These are phyloP conservation scores for Habroteleia sp. DNA, from an alignment of 2,888 invertebrate genomes.

Conservation along the genomic window DNA sequence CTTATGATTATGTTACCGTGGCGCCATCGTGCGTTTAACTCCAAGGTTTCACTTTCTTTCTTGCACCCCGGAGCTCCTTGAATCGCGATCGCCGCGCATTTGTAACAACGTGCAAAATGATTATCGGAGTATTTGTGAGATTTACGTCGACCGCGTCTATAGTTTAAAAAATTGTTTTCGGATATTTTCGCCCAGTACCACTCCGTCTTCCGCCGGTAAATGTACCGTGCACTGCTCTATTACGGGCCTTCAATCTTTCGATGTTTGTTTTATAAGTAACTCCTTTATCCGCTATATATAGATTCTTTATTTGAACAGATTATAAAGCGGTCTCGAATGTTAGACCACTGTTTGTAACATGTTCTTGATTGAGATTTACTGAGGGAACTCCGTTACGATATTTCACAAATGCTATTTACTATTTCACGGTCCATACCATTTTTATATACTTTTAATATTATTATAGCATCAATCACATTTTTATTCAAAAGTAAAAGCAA, in stretches of 20 bases:
- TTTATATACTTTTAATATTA: no score
- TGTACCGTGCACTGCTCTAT: conserved; percentile 24
- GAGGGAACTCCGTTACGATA: conserved; percentile 5
- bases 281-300: conserved; percentile 62
- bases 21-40: conserved; percentile 51
- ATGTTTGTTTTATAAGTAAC: conserved; percentile 61
- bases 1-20: conserved; percentile 52
- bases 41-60: conserved; percentile 59
- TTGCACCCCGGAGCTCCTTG: conserved; percentile 16
- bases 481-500: no score
- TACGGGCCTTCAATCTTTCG: conserved; percentile 37
- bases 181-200: conserved; percentile 11
- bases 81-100: conserved; percentile 12
- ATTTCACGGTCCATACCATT: no score
- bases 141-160: conserved; percentile 12
- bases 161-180: conserved; percentile 38
- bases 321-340: conserved; percentile 51
- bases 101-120: conserved; percentile 26
- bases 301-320: conserved; percentile 60
- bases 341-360: conserved; percentile 35
- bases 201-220: background rate
- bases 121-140: conserved; percentile 18
- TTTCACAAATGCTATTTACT: no score
- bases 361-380: conserved; percentile 48
- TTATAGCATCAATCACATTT: no score